A percentile compares a stretch with the other conserved stretches of the same genome.
Evolutionary conservation across 2,888 invertebrate species (phyloP).

Genomic region (Nyleta sp.): DNA sequence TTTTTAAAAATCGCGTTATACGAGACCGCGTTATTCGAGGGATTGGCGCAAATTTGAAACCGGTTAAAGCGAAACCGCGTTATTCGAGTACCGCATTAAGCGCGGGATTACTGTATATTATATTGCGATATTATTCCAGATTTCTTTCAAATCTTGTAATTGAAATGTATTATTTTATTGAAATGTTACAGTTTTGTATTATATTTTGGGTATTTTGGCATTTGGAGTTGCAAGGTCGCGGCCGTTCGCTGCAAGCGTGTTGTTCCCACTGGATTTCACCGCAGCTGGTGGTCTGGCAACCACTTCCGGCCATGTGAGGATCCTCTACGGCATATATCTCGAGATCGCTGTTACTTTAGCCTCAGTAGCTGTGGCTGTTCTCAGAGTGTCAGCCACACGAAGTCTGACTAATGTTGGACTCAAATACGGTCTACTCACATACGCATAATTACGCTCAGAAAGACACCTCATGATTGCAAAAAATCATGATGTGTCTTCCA

Average conservation of each 20-base stretch:
- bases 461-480: neutral
- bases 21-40: too few species aligned
- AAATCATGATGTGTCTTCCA: too few species aligned
- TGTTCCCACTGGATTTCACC: slow-evolving; percentile 89
- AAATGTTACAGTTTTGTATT: slow-evolving; percentile 85
- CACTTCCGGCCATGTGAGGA: slow-evolving; percentile 84
- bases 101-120: too few species aligned
- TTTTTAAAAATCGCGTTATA: too few species aligned
- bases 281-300: slow-evolving; percentile 87
- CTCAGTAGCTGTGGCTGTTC: slow-evolving; percentile 85
- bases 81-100: too few species aligned
- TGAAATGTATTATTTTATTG: too few species aligned
- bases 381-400: slow-evolving; percentile 85
- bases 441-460: slow-evolving; percentile 72
- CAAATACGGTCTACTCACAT: slow-evolving; percentile 84
- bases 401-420: slow-evolving; percentile 84
- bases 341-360: slow-evolving; percentile 87
- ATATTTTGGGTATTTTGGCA: slow-evolving; percentile 84
- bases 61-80: too few species aligned
- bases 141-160: too few species aligned
- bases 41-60: too few species aligned
- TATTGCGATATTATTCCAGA: too few species aligned
- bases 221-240: slow-evolving; percentile 85
- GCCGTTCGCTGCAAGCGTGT: slow-evolving; percentile 83
- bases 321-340: slow-evolving; percentile 87